Percentiles rank a stretch among this genome's conserved stretches.
These are phyloP conservation scores for Apus apus DNA, from an alignment of 2,113 vertebrate genomes.

Conservation along the genomic window DNA sequence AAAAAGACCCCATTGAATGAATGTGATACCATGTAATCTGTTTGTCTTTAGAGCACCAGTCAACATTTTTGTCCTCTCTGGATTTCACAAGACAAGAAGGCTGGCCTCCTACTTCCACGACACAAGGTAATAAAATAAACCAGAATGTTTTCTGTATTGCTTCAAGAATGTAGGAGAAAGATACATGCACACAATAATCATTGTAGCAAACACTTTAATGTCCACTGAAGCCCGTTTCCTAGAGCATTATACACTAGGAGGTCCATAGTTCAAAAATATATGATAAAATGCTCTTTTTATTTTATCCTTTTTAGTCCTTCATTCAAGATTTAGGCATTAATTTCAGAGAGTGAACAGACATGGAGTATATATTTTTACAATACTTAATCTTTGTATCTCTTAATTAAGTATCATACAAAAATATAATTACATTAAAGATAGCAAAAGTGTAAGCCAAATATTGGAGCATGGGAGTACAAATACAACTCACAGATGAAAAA, in stretches of 20 bases:
- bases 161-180: neutral
- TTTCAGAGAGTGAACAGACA: neutral
- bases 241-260: neutral
- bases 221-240: neutral
- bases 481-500: neutral
- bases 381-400: neutral
- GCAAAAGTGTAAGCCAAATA: neutral
- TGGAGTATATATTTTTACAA: neutral
- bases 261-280: neutral
- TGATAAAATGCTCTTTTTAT: neutral
- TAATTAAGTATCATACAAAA: neutral
- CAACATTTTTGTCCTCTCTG: neutral
- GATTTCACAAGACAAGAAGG: neutral
- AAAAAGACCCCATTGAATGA: neutral
- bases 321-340: neutral
- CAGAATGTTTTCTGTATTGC: neutral
- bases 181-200: neutral
- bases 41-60: slow-evolving; percentile 28
- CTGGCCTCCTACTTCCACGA: neutral
- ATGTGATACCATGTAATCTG: neutral
- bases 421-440: neutral
- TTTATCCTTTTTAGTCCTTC: neutral
- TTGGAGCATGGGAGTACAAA: neutral
- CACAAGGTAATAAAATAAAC: slow-evolving; percentile 16
- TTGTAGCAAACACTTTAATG: neutral